phyloP scores from a whole-genome alignment of 2,888 invertebrate genomes.

The Drosophila tanythrix region DNA sequence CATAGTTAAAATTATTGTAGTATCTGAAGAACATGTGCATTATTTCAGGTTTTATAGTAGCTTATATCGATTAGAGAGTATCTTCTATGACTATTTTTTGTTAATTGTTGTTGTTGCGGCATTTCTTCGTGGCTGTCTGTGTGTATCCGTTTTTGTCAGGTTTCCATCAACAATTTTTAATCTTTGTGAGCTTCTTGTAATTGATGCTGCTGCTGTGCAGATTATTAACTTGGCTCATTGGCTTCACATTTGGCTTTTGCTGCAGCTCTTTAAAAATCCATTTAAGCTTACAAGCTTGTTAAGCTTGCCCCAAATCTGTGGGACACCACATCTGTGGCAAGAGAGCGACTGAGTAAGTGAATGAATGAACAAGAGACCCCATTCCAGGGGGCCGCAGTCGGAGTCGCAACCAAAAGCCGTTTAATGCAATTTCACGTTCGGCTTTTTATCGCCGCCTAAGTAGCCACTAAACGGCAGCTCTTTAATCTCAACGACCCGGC shows the following conservation, averaged over 20 bases:
- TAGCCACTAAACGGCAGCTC: slow-evolving; percentile 82
- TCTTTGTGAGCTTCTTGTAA: slow-evolving; percentile 69
- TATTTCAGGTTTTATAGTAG: neutral
- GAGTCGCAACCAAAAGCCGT: slow-evolving; percentile 27
- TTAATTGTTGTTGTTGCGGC: slow-evolving; percentile 3
- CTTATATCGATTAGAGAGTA: neutral
- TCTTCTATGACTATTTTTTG: neutral
- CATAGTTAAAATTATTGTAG: neutral
- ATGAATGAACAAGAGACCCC: slow-evolving; percentile 3
- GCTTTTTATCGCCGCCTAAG: slow-evolving; percentile 76
- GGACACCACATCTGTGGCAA: slow-evolving; percentile 25
- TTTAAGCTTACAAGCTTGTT: slow-evolving; percentile 77
- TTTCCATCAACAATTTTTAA: slow-evolving; percentile 65
- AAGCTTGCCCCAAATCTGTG: slow-evolving; percentile 76
- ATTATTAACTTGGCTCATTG: slow-evolving; percentile 62
- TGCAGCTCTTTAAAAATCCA: slow-evolving; percentile 79
- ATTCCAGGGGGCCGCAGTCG: slow-evolving; percentile 9
- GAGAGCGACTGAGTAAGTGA: neutral
- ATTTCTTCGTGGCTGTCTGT: neutral
- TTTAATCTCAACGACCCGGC: slow-evolving; percentile 78
- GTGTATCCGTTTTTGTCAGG: slow-evolving; percentile 36
- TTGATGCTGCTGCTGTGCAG: slow-evolving; percentile 68
- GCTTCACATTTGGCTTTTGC: slow-evolving; percentile 40
- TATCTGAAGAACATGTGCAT: neutral
- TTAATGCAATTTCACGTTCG: slow-evolving; percentile 79